A percentile compares a stretch with the other conserved stretches of the same genome.
phyloP scores from a whole-genome alignment of 2,797 vertebrate species.

The Tamandua tetradactyla region DNA sequence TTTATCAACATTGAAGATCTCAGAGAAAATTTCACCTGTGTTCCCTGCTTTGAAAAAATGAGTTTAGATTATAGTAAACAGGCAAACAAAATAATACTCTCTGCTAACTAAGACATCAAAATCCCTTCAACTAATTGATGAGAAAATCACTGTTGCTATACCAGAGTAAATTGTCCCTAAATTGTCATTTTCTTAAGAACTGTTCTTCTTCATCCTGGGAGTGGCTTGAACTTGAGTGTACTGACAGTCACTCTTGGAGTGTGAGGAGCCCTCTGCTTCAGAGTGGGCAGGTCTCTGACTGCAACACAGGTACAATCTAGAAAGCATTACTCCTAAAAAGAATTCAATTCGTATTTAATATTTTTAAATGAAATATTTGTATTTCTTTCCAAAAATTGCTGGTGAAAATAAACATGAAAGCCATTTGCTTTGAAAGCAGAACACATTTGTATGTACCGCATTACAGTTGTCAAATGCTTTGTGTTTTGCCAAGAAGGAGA shows the following conservation, averaged over 20 bases:
- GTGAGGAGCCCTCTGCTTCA: neutral
- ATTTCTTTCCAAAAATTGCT: conserved; percentile 5
- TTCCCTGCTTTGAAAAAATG: conserved; percentile 45
- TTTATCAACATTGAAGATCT: conserved; percentile 42
- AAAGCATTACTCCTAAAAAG: neutral
- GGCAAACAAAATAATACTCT: neutral
- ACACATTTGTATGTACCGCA: neutral
- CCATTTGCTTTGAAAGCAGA: conserved; percentile 8
- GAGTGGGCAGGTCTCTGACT: neutral
- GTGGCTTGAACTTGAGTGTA: neutral
- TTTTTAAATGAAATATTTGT: neutral
- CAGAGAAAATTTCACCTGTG: neutral
- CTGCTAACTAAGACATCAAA: neutral
- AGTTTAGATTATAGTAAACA: conserved; percentile 19
- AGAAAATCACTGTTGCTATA: neutral
- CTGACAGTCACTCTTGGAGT: neutral
- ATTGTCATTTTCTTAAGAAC: neutral
- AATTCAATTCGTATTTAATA: neutral
- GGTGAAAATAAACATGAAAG: neutral
- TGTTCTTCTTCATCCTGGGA: neutral
- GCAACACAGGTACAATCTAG: neutral
- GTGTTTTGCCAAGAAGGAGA: neutral
- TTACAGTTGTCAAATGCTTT: neutral
- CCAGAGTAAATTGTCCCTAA: neutral
- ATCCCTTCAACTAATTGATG: neutral